Conservation (phyloP, 2,888 invertebrate species). For the Notodonta ziczac region DNA sequence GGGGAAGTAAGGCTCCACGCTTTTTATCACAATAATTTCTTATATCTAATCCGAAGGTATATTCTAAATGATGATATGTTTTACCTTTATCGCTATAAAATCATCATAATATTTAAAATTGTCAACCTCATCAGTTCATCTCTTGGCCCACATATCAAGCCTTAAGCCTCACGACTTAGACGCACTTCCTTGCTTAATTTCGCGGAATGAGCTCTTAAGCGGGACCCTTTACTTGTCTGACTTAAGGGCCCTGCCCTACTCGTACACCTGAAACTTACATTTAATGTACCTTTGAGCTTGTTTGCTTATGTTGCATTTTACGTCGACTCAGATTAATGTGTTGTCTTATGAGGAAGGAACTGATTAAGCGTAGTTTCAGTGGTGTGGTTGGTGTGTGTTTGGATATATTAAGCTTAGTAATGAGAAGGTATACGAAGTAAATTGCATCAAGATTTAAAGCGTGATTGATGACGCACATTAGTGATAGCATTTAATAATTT, state of each 20-base stretch:
- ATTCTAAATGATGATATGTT: too few species aligned
- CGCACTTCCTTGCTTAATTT: constrained; percentile 75
- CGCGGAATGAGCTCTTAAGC: constrained; percentile 77
- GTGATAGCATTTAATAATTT: too few species aligned
- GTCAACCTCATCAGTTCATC: constrained; percentile 25
- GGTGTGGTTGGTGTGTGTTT: constrained; percentile 9
- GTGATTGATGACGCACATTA: too few species aligned
- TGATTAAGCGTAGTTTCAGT: not conserved
- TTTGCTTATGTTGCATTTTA: constrained; percentile 41
- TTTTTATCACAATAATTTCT: too few species aligned
- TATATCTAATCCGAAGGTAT: too few species aligned
- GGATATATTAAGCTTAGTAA: too few species aligned
- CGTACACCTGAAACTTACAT: constrained; percentile 43
- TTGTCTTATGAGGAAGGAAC: constrained; percentile 9
- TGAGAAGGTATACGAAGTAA: too few species aligned
- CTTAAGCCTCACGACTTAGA: constrained; percentile 68
- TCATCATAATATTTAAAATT: not conserved
- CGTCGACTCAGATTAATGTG: constrained; percentile 34
- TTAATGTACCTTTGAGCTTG: constrained; percentile 37
- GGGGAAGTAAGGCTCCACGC: too few species aligned
- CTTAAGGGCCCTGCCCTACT: constrained; percentile 39
- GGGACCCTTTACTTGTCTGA: constrained; percentile 64
- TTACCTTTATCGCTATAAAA: too few species aligned
- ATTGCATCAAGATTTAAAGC: too few species aligned
- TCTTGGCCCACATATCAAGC: constrained; percentile 39